A percentile compares a stretch with the other conserved stretches of the same genome.
Conservation (phyloP, 2,888 invertebrate species). For the Callosobruchus maculatus region DNA sequence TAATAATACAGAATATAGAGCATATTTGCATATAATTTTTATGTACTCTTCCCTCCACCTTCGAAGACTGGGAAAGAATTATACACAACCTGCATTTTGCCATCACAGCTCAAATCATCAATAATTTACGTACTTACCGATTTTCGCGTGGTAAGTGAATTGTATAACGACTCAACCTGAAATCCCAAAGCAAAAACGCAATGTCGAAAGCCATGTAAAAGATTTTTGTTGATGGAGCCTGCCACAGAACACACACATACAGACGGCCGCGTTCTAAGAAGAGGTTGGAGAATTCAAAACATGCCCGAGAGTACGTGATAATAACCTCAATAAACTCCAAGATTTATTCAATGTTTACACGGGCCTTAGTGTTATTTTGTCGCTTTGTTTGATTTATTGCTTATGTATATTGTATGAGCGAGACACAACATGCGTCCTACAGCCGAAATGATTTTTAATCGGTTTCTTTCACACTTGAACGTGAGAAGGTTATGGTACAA, state of each 20-base stretch:
- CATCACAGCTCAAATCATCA: too few species aligned
- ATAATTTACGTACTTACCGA: too few species aligned
- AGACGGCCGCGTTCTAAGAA: neutral
- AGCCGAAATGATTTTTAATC: neutral
- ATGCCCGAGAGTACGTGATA: slow-evolving; percentile 22
- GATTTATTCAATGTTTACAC: slow-evolving; percentile 24
- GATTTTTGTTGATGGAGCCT: neutral
- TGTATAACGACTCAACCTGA: too few species aligned
- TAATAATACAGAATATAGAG: too few species aligned
- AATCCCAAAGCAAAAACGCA: too few species aligned
- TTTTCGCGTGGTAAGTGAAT: too few species aligned
- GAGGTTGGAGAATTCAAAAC: slow-evolving; percentile 19
- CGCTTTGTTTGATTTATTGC: slow-evolving; percentile 22
- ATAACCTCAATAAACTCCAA: slow-evolving; percentile 24
- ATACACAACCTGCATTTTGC: too few species aligned
- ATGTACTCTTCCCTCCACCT: too few species aligned
- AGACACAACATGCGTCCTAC: slow-evolving; percentile 8
- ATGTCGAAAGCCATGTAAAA: too few species aligned
- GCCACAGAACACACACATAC: neutral
- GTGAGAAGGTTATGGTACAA: neutral
- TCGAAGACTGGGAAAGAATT: too few species aligned
- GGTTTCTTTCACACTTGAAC: neutral
- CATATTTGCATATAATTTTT: too few species aligned
- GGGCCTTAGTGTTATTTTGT: slow-evolving; percentile 16
- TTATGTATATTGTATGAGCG: slow-evolving; percentile 9